Base-by-base conservation (phyloP, 2,888 invertebrate species). In the Epinotia bilunana region DNA sequence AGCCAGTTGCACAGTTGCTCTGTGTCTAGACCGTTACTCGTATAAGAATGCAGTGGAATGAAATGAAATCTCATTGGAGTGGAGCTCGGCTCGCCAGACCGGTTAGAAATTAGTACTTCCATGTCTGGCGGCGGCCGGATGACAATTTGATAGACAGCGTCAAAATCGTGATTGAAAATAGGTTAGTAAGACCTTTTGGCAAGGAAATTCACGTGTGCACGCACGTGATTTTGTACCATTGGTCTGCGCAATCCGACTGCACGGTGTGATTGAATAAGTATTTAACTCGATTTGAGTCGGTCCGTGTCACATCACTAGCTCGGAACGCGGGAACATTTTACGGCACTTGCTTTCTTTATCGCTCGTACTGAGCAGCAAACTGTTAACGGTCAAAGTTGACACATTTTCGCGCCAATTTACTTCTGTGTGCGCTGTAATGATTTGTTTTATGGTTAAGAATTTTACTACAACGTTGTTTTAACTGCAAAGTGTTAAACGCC, bases 41-140 rank as follows among this genome's bases (percentile, higher is more conserved):
- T 86, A 86, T 90, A 92, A 91, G 93, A 93, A 93, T 93, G 92
- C 91, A 90, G 89, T 87, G 90, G 89, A 90, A 91, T 91, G 91
- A 91, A 92, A 92, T 89, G 91, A 93, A 93, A 93, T 94, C 91
- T 93, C 91, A 93, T 93, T 92, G 93, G 92, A 90, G 91, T 89
- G 85, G 84, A 88, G 88, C 88, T 84, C 79, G 82, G 88, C 88
- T 83, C 81, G 88, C 85, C 82, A 83, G 87, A 93, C 93, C 92
- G 92, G 93, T 93, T 92, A 87, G 78, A 77, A 85, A 83, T 85
- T 85, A 85, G 87, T 87, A 82, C 86, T 86, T 85, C 83, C 83
- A 79, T 82, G 88, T 89, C 90, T 88, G 88, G 86, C 82, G 58
- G 70, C 82, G 80, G 80, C 84, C 84, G 85, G 86, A 89, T 89